phyloP scores from a whole-genome alignment of 1,140 invertebrate genomes.

The Oncopeltus fasciatus region DNA sequence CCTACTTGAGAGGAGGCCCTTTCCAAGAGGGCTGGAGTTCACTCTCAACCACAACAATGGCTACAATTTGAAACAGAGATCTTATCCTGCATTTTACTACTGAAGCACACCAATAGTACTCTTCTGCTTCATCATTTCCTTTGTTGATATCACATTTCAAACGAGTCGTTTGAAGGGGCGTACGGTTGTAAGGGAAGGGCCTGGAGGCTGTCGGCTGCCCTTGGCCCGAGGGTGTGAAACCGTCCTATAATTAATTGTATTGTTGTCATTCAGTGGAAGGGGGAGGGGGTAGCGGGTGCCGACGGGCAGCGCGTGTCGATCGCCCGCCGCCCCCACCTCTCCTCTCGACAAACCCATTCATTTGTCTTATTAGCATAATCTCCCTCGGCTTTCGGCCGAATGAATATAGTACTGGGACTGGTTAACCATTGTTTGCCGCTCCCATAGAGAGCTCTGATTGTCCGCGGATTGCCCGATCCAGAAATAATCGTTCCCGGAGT shows the following conservation, averaged over 20 bases:
- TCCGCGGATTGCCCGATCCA: neutral
- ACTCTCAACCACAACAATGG: no score
- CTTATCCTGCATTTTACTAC: no score
- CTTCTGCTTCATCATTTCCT: no score
- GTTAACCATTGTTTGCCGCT: neutral
- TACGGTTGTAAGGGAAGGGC: no score
- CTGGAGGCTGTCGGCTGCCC: no score
- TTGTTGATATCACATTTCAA: no score
- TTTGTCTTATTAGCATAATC: conserved; percentile 10
- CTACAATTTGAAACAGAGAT: no score
- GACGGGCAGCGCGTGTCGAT: no score
- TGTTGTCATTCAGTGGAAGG: neutral
- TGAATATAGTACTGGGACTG: conserved; percentile 2
- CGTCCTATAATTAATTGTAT: conserved; percentile 9
- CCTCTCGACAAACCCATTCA: neutral
- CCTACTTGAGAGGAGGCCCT: neutral
- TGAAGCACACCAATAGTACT: no score
- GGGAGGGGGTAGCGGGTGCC: no score
- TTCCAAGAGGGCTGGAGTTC: neutral
- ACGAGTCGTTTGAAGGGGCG: no score
- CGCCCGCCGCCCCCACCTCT: neutral
- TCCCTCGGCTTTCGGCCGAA: neutral
- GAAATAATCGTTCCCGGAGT: conserved; percentile 3
- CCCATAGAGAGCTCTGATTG: neutral
- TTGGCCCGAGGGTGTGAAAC: conserved; percentile 5